These are phyloP conservation scores for Podocnemis expansa DNA, from an alignment of 2,113 vertebrate species.

Conservation along the genomic window DNA sequence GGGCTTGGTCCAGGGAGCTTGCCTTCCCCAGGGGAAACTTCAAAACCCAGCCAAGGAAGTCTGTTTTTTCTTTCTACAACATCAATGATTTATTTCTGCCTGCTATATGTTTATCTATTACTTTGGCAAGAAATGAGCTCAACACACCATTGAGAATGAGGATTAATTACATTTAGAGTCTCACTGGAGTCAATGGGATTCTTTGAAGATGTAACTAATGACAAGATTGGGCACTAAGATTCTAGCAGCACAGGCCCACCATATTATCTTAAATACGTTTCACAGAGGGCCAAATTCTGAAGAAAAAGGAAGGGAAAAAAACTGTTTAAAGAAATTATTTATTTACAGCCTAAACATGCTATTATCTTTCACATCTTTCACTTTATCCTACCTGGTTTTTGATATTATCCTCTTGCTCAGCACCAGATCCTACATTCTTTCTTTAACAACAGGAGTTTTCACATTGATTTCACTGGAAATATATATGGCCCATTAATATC, in stretches of 20 bases:
- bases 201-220: not conserved
- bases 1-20: too few species aligned
- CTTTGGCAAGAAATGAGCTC: not conserved
- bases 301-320: too few species aligned
- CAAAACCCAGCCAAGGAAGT: not conserved
- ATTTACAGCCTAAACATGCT: not conserved
- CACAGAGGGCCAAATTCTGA: too few species aligned
- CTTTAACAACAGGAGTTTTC: not conserved
- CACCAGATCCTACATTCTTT: not conserved
- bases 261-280: too few species aligned
- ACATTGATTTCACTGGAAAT: not conserved
- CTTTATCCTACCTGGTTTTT: not conserved
- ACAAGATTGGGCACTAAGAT: not conserved
- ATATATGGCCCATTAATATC: not conserved
- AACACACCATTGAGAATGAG: not conserved
- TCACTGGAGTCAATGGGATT: not conserved
- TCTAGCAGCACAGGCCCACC: too few species aligned
- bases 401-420: not conserved
- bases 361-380: not conserved
- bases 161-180: not conserved
- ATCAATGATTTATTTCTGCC: not conserved
- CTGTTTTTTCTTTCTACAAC: not conserved
- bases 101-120: not conserved
- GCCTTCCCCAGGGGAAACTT: too few species aligned
- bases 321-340: too few species aligned